Percentiles rank a stretch among this genome's conserved stretches.
Conservation (phyloP, 2,888 invertebrate species). For the Erynnis tages region DNA sequence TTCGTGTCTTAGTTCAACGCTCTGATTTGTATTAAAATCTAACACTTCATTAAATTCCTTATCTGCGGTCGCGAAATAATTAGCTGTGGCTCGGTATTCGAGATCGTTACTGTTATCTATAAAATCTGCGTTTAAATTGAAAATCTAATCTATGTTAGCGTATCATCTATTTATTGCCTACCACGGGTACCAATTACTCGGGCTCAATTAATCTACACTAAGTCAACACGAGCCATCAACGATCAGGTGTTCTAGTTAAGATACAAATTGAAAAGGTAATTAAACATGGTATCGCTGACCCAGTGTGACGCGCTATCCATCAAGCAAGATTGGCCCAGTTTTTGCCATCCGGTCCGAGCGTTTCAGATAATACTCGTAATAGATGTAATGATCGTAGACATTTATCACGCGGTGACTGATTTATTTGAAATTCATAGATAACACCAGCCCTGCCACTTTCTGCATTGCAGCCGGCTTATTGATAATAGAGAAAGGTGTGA, state of each 20-base stretch:
- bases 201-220: constrained; percentile 20
- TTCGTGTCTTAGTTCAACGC: not conserved
- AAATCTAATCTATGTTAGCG: constrained; percentile 6
- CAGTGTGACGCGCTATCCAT: constrained; percentile 26
- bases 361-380: constrained; percentile 26
- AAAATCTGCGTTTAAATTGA: constrained; percentile 11
- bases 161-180: constrained; percentile 13
- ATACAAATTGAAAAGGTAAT: constrained; percentile 26
- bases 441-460: constrained; percentile 24
- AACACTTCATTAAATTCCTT: not conserved
- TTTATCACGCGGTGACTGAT: constrained; percentile 41
- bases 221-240: constrained; percentile 23
- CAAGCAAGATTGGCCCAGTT: constrained; percentile 24
- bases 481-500: constrained; percentile 27
- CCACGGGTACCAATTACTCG: constrained; percentile 22
- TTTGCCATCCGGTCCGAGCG: constrained; percentile 21
- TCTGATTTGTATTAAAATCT: not conserved
- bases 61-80: too few species aligned
- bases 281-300: constrained; percentile 26
- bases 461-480: constrained; percentile 23
- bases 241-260: constrained; percentile 24
- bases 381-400: constrained; percentile 29
- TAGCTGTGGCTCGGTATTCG: too few species aligned
- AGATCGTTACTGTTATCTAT: constrained; percentile 1
- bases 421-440: constrained; percentile 40